Evolutionary conservation across 2,113 vertebrate genomes (phyloP), one percentile per base, ranked within the genome.

Genomic region (Toxostoma redivivum): DNA sequence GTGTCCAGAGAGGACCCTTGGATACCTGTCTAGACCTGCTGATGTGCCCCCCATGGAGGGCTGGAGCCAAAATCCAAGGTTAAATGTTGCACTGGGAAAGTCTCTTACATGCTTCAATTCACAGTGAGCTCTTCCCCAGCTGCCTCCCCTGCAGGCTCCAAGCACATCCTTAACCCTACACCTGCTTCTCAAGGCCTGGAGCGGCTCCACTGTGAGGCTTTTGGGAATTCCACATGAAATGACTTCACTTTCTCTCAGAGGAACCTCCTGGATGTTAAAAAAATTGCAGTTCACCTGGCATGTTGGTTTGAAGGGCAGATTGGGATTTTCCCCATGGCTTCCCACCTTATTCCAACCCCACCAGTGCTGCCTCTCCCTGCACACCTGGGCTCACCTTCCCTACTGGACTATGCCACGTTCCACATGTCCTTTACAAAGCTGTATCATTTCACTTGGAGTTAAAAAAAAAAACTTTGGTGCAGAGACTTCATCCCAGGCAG

Each of bases 81-180:
- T 56, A 6, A 6, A 7, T 50, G 58, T 64, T 60, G 21, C 30
- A 12, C 44, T 77, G 31, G 11, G 15, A 28, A 87, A 61, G 9
- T 33, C 12, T 79, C 48, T 64, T 44, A 44, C 0, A 0, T 44
- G 16, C 19, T 33, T 60, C 44, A 65, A 0, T 47, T 88, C 14
- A 10, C 44, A 83, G 37, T 1, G 2, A 73, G 44, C n/a, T 92
- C 62, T 56, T 91, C n/a, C 51, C 19, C 67, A 64, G 33, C 0
- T 61, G 21, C n/a, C 22, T 53, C 21, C 61, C 40, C 38, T 3
- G 1, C 19, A 45, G 23, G 31, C 12, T 83, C 48, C 37, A 70
- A 40, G 25, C 2, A 38, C 10, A 20, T 47, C 65, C 61, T 66
- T 74, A 81, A 78, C 33, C 7, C 21, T 57, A 4, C 0, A 0